These are phyloP conservation scores for Drosophila testacea DNA, from an alignment of 2,888 invertebrate species.

Conservation along the genomic window DNA sequence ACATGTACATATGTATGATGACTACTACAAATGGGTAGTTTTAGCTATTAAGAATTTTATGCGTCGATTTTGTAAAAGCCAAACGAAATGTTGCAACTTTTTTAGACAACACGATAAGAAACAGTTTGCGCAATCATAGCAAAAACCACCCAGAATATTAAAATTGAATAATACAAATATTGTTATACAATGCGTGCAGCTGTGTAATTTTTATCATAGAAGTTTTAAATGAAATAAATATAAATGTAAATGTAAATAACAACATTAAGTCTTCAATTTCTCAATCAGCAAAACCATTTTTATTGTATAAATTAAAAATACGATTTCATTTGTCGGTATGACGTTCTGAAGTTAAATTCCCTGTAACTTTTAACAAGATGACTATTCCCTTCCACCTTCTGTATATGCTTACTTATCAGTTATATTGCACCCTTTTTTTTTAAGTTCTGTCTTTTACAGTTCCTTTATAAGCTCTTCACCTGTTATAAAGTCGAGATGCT, in stretches of 20 bases:
- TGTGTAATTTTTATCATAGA: conserved; percentile 79
- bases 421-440: too few species aligned
- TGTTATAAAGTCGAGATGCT: neutral
- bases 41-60: conserved; percentile 72
- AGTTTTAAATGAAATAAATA: conserved; percentile 76
- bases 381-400: too few species aligned
- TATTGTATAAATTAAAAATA: neutral
- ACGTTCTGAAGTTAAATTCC: too few species aligned
- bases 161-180: conserved; percentile 52
- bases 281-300: neutral
- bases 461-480: neutral
- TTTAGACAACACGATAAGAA: conserved; percentile 46
- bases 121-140: conserved; percentile 36
- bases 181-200: conserved; percentile 81
- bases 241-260: conserved; percentile 64
- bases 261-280: neutral
- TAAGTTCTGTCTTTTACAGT: too few species aligned
- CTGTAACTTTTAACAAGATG: too few species aligned
- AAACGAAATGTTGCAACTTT: conserved; percentile 60
- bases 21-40: conserved; percentile 26
- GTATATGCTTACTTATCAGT: too few species aligned
- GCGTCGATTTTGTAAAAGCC: conserved; percentile 70
- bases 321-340: neutral
- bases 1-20: conserved; percentile 23
- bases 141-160: conserved; percentile 38